Percentiles rank a stretch among this genome's conserved stretches.
These are phyloP conservation scores for Cerceris rybyensis DNA, from an alignment of 2,888 invertebrate genomes.

Conservation along the genomic window DNA sequence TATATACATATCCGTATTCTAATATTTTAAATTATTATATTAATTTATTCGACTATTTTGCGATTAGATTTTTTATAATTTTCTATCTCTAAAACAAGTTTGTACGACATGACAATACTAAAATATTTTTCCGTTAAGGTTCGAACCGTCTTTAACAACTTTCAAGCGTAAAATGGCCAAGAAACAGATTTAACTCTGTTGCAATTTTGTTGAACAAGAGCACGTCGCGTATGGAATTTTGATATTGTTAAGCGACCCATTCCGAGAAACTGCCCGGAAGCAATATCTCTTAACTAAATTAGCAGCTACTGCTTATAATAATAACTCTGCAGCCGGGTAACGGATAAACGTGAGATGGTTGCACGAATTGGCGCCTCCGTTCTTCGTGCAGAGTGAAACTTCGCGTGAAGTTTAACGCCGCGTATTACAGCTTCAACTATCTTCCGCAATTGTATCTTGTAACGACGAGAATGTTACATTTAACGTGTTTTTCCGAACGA, in stretches of 20 bases:
- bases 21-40: no score
- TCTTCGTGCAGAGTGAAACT: not conserved
- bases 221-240: no score
- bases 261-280: constrained; percentile 16
- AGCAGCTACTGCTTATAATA: constrained; percentile 9
- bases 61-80: no score
- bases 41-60: no score
- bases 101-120: no score
- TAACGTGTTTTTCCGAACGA: not conserved
- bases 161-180: no score
- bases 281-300: constrained; percentile 21
- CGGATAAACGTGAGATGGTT: constrained; percentile 15
- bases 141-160: no score
- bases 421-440: not conserved
- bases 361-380: constrained; percentile 7
- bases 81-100: no score
- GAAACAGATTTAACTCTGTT: no score
- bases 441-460: not conserved
- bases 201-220: no score
- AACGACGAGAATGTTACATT: not conserved
- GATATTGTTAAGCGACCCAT: not conserved
- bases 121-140: no score
- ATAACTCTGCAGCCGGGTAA: constrained; percentile 4
- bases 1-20: no score
- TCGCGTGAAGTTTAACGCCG: not conserved